Conservation (phyloP, 2,797 vertebrate genomes). For the Molossus alvarezi region DNA sequence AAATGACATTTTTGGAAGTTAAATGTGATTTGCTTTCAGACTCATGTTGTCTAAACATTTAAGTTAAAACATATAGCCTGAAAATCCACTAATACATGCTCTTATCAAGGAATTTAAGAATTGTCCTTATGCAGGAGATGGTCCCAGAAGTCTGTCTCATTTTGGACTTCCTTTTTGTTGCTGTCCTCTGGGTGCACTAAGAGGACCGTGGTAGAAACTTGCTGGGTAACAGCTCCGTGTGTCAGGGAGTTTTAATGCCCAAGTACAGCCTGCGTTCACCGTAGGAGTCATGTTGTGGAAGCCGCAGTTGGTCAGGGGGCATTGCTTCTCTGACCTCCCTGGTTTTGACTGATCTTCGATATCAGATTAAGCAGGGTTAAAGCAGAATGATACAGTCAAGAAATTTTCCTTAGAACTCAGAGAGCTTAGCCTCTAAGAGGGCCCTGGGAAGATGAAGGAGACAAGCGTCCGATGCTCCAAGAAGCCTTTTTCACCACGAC, state of each 20-base stretch:
- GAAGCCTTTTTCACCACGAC: not conserved
- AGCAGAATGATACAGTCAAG: conserved; percentile 6
- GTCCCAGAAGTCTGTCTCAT: not conserved
- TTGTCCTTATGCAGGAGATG: not conserved
- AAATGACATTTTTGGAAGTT: conserved; percentile 34
- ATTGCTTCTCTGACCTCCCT: not conserved
- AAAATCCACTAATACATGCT: not conserved
- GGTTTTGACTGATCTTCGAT: conserved; percentile 6
- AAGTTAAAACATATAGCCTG: not conserved
- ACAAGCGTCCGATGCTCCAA: not conserved
- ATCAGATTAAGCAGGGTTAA: not conserved
- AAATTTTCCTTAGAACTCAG: not conserved
- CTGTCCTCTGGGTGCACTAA: not conserved
- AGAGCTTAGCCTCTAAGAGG: not conserved
- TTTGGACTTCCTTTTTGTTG: not conserved
- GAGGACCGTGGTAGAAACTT: not conserved
- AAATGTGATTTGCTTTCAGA: not conserved
- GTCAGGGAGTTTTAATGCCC: not conserved
- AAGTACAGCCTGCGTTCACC: not conserved
- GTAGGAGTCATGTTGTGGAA: not conserved
- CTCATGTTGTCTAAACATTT: not conserved
- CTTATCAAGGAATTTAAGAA: not conserved
- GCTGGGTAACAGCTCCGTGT: not conserved
- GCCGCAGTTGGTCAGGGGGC: not conserved
- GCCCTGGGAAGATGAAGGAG: conserved; percentile 16